Conservation (phyloP, 2,888 invertebrate species). For the Timema podura region DNA sequence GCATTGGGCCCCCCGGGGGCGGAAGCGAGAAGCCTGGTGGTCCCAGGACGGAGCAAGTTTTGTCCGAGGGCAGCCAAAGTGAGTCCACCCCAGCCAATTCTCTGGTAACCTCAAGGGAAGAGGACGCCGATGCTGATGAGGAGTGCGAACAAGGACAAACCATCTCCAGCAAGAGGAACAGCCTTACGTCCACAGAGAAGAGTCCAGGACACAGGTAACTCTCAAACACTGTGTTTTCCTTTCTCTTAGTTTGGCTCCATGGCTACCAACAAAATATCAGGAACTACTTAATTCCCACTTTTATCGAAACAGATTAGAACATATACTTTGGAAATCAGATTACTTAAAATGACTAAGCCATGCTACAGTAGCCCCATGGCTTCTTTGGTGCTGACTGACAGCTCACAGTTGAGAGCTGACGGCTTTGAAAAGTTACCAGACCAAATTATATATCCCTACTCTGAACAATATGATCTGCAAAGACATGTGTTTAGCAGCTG, state of each 20-base stretch:
- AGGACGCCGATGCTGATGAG: conserved; percentile 46
- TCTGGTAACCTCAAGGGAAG: conserved; percentile 63
- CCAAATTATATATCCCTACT: too few relatives aligned
- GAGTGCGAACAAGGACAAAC: conserved; percentile 24
- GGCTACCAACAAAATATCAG: too few relatives aligned
- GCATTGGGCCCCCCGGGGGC: conserved; percentile 38
- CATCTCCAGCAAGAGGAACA: conserved; percentile 35
- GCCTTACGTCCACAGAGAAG: conserved; percentile 59
- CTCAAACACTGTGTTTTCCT: not conserved
- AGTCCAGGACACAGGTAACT: conserved; percentile 65
- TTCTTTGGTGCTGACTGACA: too few relatives aligned
- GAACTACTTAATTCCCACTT: too few relatives aligned
- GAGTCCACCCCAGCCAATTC: conserved; percentile 44
- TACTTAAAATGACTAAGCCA: too few relatives aligned
- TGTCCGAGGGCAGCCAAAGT: conserved; percentile 19
- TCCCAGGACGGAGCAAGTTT: not conserved
- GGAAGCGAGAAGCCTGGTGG: conserved; percentile 8
- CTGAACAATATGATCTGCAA: too few relatives aligned
- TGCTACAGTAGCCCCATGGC: too few relatives aligned
- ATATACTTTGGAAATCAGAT: too few relatives aligned
- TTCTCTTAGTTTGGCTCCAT: not conserved
- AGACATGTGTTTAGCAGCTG: too few relatives aligned
- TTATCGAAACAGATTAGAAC: too few relatives aligned
- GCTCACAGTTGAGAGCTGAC: too few relatives aligned
- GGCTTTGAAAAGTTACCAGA: too few relatives aligned